Base-by-base conservation (phyloP, 2,113 vertebrate genomes). In the Chaetorhynchus papuensis region DNA sequence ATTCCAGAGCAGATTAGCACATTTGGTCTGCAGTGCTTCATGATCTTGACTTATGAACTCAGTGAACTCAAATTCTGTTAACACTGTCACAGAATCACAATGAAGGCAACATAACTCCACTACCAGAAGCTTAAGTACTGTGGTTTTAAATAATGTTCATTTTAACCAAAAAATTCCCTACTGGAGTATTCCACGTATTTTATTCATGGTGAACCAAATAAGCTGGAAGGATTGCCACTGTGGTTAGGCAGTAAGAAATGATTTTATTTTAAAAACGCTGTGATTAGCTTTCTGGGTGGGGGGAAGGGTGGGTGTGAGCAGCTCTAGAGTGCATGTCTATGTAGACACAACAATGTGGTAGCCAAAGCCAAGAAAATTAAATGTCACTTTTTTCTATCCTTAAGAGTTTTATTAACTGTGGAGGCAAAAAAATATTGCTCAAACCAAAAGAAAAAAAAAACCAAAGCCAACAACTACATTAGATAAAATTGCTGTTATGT, bases 1-100 rank as follows among this genome's bases (percentile, higher is more conserved):
- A 90, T 95, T 95, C 93, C 92, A 95, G 68, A 86, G 68, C 10
- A 91, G 79, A 96, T 93, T 87, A 96, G 42, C 87, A 92, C 79
- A 68, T 94, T 93, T 75, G 71, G 39, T 78, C 79, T 96, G 82
- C 76, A 86, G 17, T 60, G 44, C 39, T 96, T 97, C 64, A 83
- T 78, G 85, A 92, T 93, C 71, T 80, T 92, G 79, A 91, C 79
- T 95, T 86, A 63, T 70, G 90, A 96, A 88, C 85, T 83, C 60
- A 56, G 35, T 83, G 79, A 95, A 90, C 87, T 93, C 79, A 68
- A 68, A 86, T 91, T 91, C 63, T 93, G 85, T 66, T 93, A 94
- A 76, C 17, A 22, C 13, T 52, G 39, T 57, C 68, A 45, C 28
- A 83, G 83, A 90, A 86, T 87, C 79, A 75, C 47, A 86, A 59